Percentiles rank a stretch among this genome's conserved stretches.
These are phyloP conservation scores for Muscicapa striata DNA, from an alignment of 2,797 vertebrate genomes.

Conservation along the genomic window DNA sequence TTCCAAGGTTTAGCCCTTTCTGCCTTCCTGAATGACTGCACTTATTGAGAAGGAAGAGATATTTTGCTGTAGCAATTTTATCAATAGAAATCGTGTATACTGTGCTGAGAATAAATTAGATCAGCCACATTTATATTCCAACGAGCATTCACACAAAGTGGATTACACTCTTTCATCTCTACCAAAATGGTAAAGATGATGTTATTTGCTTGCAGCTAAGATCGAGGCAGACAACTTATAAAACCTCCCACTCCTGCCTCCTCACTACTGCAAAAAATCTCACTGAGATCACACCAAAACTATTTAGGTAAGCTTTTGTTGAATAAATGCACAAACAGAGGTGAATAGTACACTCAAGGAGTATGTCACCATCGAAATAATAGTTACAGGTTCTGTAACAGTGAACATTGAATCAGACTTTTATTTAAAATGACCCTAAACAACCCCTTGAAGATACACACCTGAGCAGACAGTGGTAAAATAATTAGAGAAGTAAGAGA, in stretches of 20 bases:
- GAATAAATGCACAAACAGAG: neutral
- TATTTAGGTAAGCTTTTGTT: neutral
- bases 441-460: neutral
- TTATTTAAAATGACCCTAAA: neutral
- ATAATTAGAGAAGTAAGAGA: neutral
- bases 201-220: neutral
- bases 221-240: neutral
- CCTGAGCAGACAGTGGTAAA: neutral
- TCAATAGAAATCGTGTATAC: neutral
- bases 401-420: neutral
- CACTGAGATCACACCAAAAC: neutral
- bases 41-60: neutral
- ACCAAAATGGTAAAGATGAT: neutral
- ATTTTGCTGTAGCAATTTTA: neutral
- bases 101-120: neutral
- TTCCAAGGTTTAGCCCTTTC: neutral
- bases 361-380: neutral
- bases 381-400: neutral
- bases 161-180: neutral
- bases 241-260: neutral
- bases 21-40: neutral
- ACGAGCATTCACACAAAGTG: neutral
- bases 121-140: neutral
- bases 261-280: neutral
- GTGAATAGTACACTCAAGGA: neutral